phyloP scores from a whole-genome alignment of 2,113 vertebrate species.

The Phalacrocorax pelagicus region DNA sequence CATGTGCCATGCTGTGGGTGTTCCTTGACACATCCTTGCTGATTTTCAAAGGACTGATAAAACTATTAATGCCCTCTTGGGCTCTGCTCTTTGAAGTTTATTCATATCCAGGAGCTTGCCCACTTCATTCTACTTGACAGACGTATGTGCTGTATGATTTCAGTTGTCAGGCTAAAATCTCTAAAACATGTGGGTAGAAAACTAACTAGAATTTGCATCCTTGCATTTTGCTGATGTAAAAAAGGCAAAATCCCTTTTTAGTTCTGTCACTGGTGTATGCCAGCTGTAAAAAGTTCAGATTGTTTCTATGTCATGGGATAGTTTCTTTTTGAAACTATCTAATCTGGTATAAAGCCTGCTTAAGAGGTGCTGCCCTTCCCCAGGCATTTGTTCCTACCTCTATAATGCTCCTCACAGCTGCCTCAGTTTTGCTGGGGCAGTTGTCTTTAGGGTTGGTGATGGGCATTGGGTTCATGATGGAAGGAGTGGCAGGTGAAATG shows the following conservation, averaged over 20 bases:
- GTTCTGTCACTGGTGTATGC: not conserved
- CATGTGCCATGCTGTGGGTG: fast-evolving
- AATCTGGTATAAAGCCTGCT: not conserved
- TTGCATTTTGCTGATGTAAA: not conserved
- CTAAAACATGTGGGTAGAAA: not conserved
- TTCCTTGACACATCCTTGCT: not conserved
- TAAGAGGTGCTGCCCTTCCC: not conserved
- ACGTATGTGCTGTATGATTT: not conserved
- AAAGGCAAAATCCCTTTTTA: not conserved
- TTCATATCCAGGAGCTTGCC: not conserved
- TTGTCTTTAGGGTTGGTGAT: not conserved
- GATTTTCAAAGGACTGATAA: not conserved
- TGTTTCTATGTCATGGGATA: not conserved
- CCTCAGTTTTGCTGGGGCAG: not conserved
- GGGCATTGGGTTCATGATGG: not conserved
- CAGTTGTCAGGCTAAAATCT: not conserved
- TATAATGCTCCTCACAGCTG: not conserved
- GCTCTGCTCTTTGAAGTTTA: not conserved
- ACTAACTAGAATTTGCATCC: not conserved
- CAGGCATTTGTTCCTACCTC: not conserved
- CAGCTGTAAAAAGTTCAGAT: not conserved
- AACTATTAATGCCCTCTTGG: not conserved
- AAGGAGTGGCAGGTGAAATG: not conserved
- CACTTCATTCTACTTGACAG: not conserved
- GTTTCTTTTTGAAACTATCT: not conserved